These are phyloP conservation scores for Acholoe squamosa DNA, from an alignment of 2,888 invertebrate genomes.

Conservation along the genomic window DNA sequence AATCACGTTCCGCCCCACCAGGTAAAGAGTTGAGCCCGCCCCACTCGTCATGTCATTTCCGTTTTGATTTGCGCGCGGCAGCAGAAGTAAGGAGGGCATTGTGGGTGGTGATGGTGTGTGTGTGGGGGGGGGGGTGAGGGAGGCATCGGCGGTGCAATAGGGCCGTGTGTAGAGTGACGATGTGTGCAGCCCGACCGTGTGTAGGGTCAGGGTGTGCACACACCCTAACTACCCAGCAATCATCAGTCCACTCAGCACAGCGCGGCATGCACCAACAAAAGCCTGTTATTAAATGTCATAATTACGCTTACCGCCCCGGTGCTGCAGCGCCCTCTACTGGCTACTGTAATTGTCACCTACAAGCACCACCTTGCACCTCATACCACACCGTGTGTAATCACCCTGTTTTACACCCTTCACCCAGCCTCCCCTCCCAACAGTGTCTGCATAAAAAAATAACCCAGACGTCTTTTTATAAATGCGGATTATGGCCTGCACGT, in stretches of 20 bases:
- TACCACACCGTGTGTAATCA: background rate
- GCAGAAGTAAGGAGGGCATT: conserved; percentile 36
- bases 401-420: background rate
- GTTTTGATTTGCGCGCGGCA: conserved; percentile 51
- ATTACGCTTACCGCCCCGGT: background rate
- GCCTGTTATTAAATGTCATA: conserved; percentile 49
- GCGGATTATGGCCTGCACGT: too few relatives aligned
- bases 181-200: background rate
- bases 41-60: conserved; percentile 22
- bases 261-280: background rate
- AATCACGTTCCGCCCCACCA: conserved; percentile 24
- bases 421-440: too few relatives aligned
- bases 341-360: background rate
- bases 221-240: background rate
- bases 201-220: background rate
- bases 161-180: background rate
- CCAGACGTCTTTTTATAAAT: too few relatives aligned
- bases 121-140: background rate
- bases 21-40: background rate
- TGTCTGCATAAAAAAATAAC: too few relatives aligned
- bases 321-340: background rate
- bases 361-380: background rate
- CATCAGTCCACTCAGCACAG: background rate
- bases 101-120: background rate
- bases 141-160: background rate